Conservation (phyloP, 2,888 invertebrate genomes). For the Melangyna quadrimaculata region DNA sequence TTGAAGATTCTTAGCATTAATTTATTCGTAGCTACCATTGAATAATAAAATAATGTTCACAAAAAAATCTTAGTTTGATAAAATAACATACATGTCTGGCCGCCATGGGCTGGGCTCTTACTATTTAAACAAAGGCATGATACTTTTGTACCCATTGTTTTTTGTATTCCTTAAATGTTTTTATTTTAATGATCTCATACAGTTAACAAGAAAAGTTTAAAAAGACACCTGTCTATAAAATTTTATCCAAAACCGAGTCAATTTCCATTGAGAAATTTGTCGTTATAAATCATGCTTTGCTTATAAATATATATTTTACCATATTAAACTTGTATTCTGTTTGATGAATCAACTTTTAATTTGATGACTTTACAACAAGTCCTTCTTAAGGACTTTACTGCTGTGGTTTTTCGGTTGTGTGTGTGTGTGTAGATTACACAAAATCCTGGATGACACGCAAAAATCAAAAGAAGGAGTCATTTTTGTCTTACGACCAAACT, state of each 20-base stretch:
- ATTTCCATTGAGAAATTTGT: background rate
- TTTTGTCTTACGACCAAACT: slow-evolving; percentile 17
- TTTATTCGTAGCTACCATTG: no score
- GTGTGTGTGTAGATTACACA: slow-evolving; percentile 43
- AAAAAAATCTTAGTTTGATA: no score
- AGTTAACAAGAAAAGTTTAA: no score
- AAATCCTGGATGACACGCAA: slow-evolving; percentile 32
- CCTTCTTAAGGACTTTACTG: slow-evolving; percentile 38
- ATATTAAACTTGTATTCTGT: background rate
- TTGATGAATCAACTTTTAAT: slow-evolving; percentile 66
- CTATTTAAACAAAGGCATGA: no score
- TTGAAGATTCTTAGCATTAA: no score
- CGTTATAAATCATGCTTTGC: background rate
- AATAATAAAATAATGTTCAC: no score
- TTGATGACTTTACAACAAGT: slow-evolving; percentile 54
- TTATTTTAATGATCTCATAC: no score
- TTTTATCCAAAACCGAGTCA: background rate
- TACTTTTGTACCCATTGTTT: no score
- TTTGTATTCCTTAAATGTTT: no score
- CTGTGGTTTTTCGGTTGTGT: background rate
- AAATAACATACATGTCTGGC: no score
- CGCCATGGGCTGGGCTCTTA: no score
- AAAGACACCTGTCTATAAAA: no score
- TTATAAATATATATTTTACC: background rate
- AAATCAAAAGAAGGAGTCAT: slow-evolving; percentile 14